Base-by-base conservation (phyloP, 2,888 invertebrate species). In the Sarcophaga subvicina region DNA sequence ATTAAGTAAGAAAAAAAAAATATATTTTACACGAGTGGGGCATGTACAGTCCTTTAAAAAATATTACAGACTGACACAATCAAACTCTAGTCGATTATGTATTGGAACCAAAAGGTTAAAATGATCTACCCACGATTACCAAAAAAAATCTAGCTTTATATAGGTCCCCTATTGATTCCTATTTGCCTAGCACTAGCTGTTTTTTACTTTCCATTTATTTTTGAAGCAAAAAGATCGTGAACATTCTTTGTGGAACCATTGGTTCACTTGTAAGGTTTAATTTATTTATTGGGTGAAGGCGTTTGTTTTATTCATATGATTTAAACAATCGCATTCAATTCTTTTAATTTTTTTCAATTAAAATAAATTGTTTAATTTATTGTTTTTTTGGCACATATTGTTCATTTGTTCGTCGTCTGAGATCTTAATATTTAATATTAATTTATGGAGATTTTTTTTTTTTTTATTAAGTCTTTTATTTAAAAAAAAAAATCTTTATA, bases 291-390 rank as follows among this genome's bases (percentile, higher is more conserved):
- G 80, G 80, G 76, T 80, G 84, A 85, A 85, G 84, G 84, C 84
- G 84, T 80, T 77, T 22, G 25, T 69, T 69, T 14, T 62, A 3
- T 22, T 5, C 37, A 72, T 72, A 78, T 54, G 60, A 83, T 78
- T 83, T 67, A 73, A 83, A 49, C 71, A 83, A 83, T 72, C 60
- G 10, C 37, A 77, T 83, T 77, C 54, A 54, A 54, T 54, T 54
- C 22, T 62, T 60, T 77, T 78, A 72, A 73, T 60, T 73, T 85
- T 80, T 27, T 78, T 85, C 59, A 81, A 85, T 81, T 85, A 81
- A 85, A 64, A 81, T 85, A 85, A 85, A 85, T 85, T 85, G 85
- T 69, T 85, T 81, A 81, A 81, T 81, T 81, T 85, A 81, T 85
- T 64, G 75, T 70, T 81, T 69, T 54, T 54, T 54, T 17, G 54